These are phyloP conservation scores for Cryptoblepharus egeriae DNA, from an alignment of 2,797 vertebrate genomes.

Conservation along the genomic window DNA sequence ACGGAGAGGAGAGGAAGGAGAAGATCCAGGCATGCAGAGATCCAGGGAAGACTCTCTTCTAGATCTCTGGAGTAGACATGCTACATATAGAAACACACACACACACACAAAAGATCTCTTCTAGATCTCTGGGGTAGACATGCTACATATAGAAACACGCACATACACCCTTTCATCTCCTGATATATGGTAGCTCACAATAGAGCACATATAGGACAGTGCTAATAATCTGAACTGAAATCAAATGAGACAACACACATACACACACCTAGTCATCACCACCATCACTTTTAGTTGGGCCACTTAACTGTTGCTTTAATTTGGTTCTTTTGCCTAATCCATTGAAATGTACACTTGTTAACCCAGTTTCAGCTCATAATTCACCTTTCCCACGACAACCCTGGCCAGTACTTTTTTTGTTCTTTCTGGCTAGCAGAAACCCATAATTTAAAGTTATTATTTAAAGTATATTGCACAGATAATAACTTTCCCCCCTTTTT, in stretches of 20 bases:
- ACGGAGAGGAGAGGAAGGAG: not conserved
- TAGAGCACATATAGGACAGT: not conserved
- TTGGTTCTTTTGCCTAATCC: slow-evolving; percentile 31
- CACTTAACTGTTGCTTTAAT: not conserved
- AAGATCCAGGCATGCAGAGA: not conserved
- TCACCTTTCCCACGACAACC: not conserved
- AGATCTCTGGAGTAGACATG: not conserved
- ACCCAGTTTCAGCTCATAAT: slow-evolving; percentile 24
- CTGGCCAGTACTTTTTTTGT: not conserved
- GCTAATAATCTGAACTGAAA: not conserved
- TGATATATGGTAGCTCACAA: not conserved
- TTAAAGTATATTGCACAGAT: slow-evolving; percentile 3
- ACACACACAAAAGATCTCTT: too few relatives aligned
- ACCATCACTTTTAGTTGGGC: not conserved
- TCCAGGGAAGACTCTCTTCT: not conserved
- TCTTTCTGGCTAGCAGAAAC: not conserved
- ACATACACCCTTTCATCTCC: not conserved
- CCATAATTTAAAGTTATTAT: not conserved
- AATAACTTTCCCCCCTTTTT: slow-evolving; percentile 65
- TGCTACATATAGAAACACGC: too few relatives aligned
- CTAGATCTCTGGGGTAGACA: not conserved
- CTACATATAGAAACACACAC: not conserved
- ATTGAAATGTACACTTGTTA: slow-evolving; percentile 54
- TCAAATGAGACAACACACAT: not conserved
- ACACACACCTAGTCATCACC: not conserved